Base-by-base conservation (phyloP, 2,888 invertebrate species). In the Dryocosmus kuriphilus region DNA sequence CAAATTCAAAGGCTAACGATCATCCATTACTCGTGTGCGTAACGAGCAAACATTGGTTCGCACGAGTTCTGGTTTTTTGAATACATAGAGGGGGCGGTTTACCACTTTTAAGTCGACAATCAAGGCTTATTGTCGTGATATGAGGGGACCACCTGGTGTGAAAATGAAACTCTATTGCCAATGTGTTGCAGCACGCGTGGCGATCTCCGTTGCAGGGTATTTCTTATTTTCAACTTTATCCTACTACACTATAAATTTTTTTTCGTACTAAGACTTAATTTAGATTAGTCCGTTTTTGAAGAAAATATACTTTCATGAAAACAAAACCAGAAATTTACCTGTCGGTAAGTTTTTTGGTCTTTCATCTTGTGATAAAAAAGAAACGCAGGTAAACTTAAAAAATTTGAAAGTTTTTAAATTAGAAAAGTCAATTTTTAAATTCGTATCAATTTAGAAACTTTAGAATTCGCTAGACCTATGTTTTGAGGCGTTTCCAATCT, bases 1-100 rank as follows among this genome's bases (percentile, higher is more conserved):
- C 75, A 85, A 80, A 85, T 82, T 85, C 84, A 74, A 77, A 77
- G 76, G 75, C 76, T 85, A 84, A 85, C 82, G 85, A 85, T 84
- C 84, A 85, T 85, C 84, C 81, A 83, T 82, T 81, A 78, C 78
- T 82, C 82, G 76, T 57, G 57, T 65, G 76, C 74, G 76, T 85
- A 85, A 85, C 82, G 83, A 85, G 82, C 81, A 5, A 57, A 71
- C 71, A 46, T 71, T 71, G 71, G 51, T 71, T 71, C 51, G 51
- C 30, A 71, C 71, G 51, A 71, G 71, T 51, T n/a, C n/a, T 51
- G 30, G 4, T 65, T 65, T 73, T 11, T 60, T 41, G 60, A 16
- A 74, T 60, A 38, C 74, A 22, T 30, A 6, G 73, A 73, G 30
- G 24, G 46, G 74, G 74, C 71, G 46, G 77, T 79, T 77, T 78